Conservation (phyloP, 30 jellyfish, hydroid and myxozoan genomes). For the Sanderia malayensis region DNA sequence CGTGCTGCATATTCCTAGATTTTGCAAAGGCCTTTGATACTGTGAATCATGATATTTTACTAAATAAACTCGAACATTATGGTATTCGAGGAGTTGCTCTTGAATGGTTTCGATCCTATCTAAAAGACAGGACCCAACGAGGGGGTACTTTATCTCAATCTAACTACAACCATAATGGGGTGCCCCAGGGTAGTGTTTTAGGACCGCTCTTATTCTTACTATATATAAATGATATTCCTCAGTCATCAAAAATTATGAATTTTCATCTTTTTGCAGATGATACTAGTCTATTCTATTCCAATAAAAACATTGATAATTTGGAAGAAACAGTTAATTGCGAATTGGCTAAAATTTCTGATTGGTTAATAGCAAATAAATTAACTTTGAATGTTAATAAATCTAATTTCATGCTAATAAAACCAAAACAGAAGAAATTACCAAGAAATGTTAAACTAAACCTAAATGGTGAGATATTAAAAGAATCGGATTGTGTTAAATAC, state of each 20-base stretch:
- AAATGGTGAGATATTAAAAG: conserved; percentile 19
- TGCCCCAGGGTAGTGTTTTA: conserved; percentile 38
- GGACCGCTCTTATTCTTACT: conserved; percentile 34
- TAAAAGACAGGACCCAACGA: conserved; percentile 21
- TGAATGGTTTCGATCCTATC: conserved; percentile 24
- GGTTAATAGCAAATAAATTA: too few species aligned
- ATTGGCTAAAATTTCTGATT: conserved; percentile 22
- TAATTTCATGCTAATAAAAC: conserved; percentile 21
- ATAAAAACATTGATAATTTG: conserved; percentile 3
- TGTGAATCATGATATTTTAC: conserved; percentile 22
- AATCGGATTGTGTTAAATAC: conserved; percentile 13
- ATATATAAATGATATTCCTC: conserved; percentile 30
- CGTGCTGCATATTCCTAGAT: conserved; percentile 35
- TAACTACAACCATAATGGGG: conserved; percentile 15
- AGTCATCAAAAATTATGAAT: conserved; percentile 6
- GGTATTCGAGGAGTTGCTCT: conserved; percentile 20
- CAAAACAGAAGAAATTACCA: conserved; percentile 21
- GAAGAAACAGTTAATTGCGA: conserved; percentile 15
- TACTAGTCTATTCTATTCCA: conserved; percentile 35
- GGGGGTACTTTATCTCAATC: conserved; percentile 12
- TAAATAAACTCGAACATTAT: conserved; percentile 26
- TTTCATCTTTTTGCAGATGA: conserved; percentile 53
- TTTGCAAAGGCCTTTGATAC: conserved; percentile 38
- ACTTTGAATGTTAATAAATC: conserved; percentile 27
- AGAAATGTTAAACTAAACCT: conserved; percentile 11